Evolutionary conservation across 2,888 invertebrate genomes (phyloP).

Genomic region (Ectemnius cavifrons): DNA sequence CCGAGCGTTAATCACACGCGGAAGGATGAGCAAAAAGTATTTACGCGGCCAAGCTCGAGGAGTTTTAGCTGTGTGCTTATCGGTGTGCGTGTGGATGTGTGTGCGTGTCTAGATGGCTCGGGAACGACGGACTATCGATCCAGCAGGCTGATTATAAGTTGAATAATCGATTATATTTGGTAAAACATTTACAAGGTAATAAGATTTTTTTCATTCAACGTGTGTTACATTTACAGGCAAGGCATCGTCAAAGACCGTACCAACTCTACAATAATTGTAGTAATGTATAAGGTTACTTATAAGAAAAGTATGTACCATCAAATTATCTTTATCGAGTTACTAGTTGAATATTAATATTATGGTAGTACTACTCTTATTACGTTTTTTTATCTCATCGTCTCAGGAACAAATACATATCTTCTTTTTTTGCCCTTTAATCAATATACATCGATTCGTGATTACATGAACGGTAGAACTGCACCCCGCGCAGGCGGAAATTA

Average conservation of each 20-base stretch:
- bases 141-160: slow-evolving; percentile 62
- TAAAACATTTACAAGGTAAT: slow-evolving; percentile 78
- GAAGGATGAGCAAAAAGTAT: background rate
- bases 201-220: slow-evolving; percentile 74
- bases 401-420: slow-evolving; percentile 76
- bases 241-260: slow-evolving; percentile 77
- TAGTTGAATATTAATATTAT: slow-evolving; percentile 68
- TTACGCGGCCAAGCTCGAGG: background rate
- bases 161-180: slow-evolving; percentile 78
- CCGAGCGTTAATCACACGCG: slow-evolving; percentile 30
- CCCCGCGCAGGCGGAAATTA: slow-evolving; percentile 62
- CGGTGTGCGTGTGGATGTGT: background rate
- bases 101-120: slow-evolving; percentile 2
- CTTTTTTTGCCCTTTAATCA: slow-evolving; percentile 60
- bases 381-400: slow-evolving; percentile 63
- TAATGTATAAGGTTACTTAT: slow-evolving; percentile 74
- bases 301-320: slow-evolving; percentile 76
- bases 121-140: background rate
- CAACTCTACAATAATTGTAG: slow-evolving; percentile 74
- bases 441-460: slow-evolving; percentile 77
- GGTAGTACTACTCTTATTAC: slow-evolving; percentile 69
- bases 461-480: slow-evolving; percentile 70
- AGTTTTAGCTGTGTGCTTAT: background rate
- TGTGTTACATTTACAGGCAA: slow-evolving; percentile 77
- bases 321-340: slow-evolving; percentile 73